Base-by-base conservation (phyloP, 2,888 invertebrate species). In the Calephelis perditalis region DNA sequence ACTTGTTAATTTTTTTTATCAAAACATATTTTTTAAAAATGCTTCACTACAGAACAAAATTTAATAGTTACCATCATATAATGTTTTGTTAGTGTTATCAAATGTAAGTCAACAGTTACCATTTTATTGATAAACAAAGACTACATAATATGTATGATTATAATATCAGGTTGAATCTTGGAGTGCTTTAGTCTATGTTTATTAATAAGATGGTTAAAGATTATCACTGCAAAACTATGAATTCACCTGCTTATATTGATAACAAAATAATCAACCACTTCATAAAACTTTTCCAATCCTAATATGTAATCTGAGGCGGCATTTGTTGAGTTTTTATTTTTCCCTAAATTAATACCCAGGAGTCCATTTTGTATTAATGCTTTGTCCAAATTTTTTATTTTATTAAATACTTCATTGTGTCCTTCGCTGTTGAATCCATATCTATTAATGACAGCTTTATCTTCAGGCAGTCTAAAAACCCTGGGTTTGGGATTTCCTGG, bases 311-410 rank as follows among this genome's bases (percentile, higher is more conserved):
- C 99, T 9, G 91, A 84, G 10, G 93, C 87, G 0, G 96, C 93
- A 84, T 96, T 93, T 37, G 85, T 75, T 0, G 97, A 96, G 0
- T 90, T 84, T 85, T 98, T 99, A 84, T 99, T 99, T 86, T 97
- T 98, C 0, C 99, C 99, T 63, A 99, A 92, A 91, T 99, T 99
- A 0, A 99, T 94, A 7, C 99, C 99, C 60, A 99, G 74, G 7
- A 97, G 82, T 6, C 93, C 94, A 61, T 91, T 81, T 60, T 92
- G 92, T 36, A 92, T 74, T 3, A 90, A 70, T 36, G 89, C 78
- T 56, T 89, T 82, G 68, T 92, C 92, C n/a, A 95, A 72, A 37
- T 76, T 73, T 62, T 88, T 79, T 11, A 98, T 76, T 70, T 96
- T 93, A 58, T 93, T 76, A 64, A 92, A 92, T 0, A 98, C 97